phyloP scores from a whole-genome alignment of 1,140 invertebrate genomes.

The Rhopalosiphum padi region DNA sequence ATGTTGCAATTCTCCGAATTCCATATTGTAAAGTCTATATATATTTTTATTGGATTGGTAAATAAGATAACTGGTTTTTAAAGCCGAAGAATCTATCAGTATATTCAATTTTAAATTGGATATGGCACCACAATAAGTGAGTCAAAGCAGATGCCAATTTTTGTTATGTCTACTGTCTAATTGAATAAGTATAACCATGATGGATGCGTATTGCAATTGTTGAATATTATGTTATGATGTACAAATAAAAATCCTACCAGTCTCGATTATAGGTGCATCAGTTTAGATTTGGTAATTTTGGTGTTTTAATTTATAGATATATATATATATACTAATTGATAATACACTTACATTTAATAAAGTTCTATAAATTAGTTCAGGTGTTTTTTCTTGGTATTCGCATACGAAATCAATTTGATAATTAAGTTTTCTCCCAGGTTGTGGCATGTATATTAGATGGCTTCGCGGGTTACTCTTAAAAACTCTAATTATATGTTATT shows the following conservation, averaged over 20 bases:
- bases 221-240: not conserved
- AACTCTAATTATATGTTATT: not conserved
- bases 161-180: not conserved
- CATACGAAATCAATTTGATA: not conserved
- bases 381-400: not conserved
- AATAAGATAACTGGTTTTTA: not conserved
- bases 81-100: not conserved
- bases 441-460: not conserved
- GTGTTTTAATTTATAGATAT: not conserved
- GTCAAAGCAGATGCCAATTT: not conserved
- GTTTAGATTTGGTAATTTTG: not conserved
- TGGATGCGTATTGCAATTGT: not conserved
- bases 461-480: not conserved
- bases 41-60: slow-evolving; percentile 9
- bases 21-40: not conserved
- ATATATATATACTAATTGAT: not conserved
- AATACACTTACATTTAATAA: not conserved
- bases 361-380: not conserved
- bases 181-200: not conserved
- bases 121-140: not conserved
- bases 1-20: not conserved
- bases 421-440: not conserved
- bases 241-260: not conserved
- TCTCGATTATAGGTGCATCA: not conserved
- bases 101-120: not conserved